These are phyloP conservation scores for Caerostris extrusa DNA, from an alignment of 1,140 invertebrate species.

Conservation along the genomic window DNA sequence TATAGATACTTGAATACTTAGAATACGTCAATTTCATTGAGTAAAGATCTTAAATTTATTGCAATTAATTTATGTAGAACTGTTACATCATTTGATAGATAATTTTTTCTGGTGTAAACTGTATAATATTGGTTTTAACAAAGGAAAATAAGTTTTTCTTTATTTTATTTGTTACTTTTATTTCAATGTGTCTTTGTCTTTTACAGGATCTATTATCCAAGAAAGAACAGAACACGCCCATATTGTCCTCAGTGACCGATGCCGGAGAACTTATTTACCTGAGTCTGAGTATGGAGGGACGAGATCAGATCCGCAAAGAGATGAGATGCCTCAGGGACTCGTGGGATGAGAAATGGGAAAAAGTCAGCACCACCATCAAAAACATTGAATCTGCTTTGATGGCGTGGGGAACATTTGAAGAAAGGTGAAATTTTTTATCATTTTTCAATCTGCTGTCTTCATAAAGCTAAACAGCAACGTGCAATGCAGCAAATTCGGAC, in stretches of 20 bases:
- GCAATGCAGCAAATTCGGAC: neutral
- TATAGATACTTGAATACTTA: too few species aligned
- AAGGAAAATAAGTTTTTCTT: neutral
- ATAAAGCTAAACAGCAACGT: neutral
- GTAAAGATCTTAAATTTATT: too few species aligned
- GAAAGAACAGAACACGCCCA: constrained; percentile 87
- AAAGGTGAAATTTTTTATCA: constrained; percentile 80
- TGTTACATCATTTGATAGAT: too few species aligned
- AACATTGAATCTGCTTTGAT: constrained; percentile 92
- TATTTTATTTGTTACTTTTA: neutral
- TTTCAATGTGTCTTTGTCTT: neutral
- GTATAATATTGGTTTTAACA: neutral
- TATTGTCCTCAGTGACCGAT: constrained; percentile 91
- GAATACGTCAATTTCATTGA: too few species aligned
- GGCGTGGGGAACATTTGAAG: constrained; percentile 93
- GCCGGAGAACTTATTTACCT: constrained; percentile 93
- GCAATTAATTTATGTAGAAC: too few species aligned
- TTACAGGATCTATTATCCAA: constrained; percentile 78
- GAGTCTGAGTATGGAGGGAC: constrained; percentile 91
- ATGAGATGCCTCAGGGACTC: constrained; percentile 89
- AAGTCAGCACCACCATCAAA: constrained; percentile 91
- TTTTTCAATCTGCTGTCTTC: neutral
- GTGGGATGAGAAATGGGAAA: constrained; percentile 92
- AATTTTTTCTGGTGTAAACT: too few species aligned
- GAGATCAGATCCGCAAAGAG: constrained; percentile 91